Percentiles rank a stretch among this genome's conserved stretches.
phyloP scores from a whole-genome alignment of 2,113 vertebrate genomes.

The Abramis brama region DNA sequence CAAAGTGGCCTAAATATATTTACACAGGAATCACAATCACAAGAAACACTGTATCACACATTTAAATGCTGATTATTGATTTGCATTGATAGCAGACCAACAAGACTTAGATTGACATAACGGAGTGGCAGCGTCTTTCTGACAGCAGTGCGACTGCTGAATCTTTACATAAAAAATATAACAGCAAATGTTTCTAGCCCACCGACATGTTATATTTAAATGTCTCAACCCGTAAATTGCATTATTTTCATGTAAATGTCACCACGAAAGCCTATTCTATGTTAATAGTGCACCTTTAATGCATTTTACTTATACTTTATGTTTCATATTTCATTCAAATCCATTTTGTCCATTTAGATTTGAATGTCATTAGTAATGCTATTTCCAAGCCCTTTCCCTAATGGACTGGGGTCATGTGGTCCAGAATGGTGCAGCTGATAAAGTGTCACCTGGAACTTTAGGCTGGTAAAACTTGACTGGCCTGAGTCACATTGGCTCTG shows the following conservation, averaged over 20 bases:
- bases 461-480: neutral
- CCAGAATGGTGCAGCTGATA: neutral
- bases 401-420: constrained; percentile 24
- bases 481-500: neutral
- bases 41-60: too few relatives aligned
- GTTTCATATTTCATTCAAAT: constrained; percentile 11
- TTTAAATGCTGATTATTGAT: too few relatives aligned
- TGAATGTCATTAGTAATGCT: constrained; percentile 18
- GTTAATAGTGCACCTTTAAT: constrained; percentile 10
- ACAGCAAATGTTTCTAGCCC: neutral
- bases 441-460: constrained; percentile 26
- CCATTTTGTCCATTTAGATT: constrained; percentile 19
- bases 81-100: too few relatives aligned
- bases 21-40: too few relatives aligned
- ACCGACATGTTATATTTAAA: constrained; percentile 5
- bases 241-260: constrained; percentile 8
- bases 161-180: too few relatives aligned
- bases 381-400: constrained; percentile 8
- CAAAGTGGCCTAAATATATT: too few relatives aligned
- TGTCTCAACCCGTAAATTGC: neutral
- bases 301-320: constrained; percentile 11
- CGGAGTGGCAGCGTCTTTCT: too few relatives aligned
- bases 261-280: constrained; percentile 12
- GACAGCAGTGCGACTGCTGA: too few relatives aligned
- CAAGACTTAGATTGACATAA: too few relatives aligned